Conservation (phyloP, 2,113 vertebrate species). For the Progne subis region DNA sequence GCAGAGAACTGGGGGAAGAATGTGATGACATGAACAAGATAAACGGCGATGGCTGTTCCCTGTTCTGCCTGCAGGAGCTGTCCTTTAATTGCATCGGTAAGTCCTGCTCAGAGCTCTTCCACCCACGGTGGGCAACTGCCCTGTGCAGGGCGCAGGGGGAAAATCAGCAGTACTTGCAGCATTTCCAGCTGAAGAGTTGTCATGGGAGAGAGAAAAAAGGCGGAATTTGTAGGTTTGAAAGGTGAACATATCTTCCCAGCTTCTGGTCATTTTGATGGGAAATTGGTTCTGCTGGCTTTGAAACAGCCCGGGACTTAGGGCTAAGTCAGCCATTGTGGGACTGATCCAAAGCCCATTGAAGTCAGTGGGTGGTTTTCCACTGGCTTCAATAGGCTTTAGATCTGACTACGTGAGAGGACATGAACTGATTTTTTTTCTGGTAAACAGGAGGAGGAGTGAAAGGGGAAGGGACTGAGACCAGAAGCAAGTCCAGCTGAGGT, state of each 20-base stretch:
- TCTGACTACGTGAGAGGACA: slow-evolving; percentile 71
- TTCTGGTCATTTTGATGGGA: slow-evolving; percentile 66
- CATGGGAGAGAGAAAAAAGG: slow-evolving; percentile 31
- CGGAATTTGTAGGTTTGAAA: slow-evolving; percentile 69
- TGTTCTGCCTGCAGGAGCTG: slow-evolving; percentile 89
- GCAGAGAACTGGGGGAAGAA: slow-evolving; percentile 88
- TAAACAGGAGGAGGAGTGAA: slow-evolving; percentile 72
- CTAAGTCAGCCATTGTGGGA: slow-evolving; percentile 73
- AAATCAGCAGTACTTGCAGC: neutral
- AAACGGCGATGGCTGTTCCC: slow-evolving; percentile 94
- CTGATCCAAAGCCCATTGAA: slow-evolving; percentile 59
- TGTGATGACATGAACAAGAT: slow-evolving; percentile 94
- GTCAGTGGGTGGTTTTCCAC: slow-evolving; percentile 69
- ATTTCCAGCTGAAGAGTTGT: slow-evolving; percentile 32
- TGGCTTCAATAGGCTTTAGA: slow-evolving; percentile 57
- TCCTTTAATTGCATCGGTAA: slow-evolving; percentile 96
- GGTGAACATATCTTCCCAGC: slow-evolving; percentile 66
- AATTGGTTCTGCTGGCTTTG: slow-evolving; percentile 73
- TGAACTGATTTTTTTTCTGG: slow-evolving; percentile 63
- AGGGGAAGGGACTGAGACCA: slow-evolving; percentile 73
- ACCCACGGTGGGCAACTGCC: neutral
- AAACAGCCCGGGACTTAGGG: slow-evolving; percentile 49
- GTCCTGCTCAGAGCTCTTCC: slow-evolving; percentile 41
- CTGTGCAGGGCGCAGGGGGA: neutral
- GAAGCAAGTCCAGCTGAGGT: slow-evolving; percentile 77